A percentile compares a stretch with the other conserved stretches of the same genome.
These are phyloP conservation scores for Caenorhabditis brenneri DNA, from an alignment of 1,140 invertebrate genomes.

Conservation along the genomic window DNA sequence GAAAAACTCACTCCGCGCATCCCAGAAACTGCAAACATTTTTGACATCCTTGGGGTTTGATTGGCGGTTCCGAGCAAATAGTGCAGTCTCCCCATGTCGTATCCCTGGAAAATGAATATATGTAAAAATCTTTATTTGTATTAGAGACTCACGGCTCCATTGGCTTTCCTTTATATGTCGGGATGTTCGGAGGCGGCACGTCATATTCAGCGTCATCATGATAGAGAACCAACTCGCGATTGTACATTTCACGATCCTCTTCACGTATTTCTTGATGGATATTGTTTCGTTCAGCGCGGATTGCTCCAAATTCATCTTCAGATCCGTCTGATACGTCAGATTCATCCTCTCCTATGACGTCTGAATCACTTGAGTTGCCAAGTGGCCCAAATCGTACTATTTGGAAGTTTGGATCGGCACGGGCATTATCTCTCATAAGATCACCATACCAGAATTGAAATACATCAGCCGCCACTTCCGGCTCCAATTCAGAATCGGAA, in stretches of 20 bases:
- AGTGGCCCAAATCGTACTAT: too few species aligned
- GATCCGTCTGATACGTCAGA: neutral
- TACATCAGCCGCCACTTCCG: neutral
- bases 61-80: neutral
- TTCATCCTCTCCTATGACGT: neutral
- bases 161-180: neutral
- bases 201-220: neutral
- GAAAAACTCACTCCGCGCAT: neutral
- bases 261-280: neutral
- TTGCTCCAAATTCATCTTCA: neutral
- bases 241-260: neutral
- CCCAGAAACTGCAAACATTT: constrained; percentile 22
- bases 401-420: neutral
- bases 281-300: neutral
- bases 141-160: neutral
- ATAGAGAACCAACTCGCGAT: neutral
- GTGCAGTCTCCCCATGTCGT: constrained; percentile 10
- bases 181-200: neutral
- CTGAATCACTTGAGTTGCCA: neutral
- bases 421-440: neutral
- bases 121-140: too few species aligned
- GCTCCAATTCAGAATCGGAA: neutral
- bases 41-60: constrained; percentile 1
- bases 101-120: neutral
- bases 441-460: neutral